Conservation (phyloP, 2,797 vertebrate species). For the Rhynchonycteris naso region DNA sequence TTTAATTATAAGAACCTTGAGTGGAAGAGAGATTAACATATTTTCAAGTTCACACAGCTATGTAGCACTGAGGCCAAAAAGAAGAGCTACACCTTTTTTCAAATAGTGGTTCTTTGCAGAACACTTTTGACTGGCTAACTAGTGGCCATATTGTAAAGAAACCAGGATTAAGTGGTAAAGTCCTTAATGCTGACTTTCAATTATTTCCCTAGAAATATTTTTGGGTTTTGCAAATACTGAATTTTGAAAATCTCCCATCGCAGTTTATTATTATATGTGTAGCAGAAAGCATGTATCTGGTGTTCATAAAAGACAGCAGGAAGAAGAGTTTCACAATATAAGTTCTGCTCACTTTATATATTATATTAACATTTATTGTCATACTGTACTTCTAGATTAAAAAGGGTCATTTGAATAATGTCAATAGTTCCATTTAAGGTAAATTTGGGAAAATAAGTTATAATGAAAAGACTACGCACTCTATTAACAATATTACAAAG, state of each 20-base stretch:
- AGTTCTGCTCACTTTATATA: neutral
- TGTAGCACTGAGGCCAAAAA: neutral
- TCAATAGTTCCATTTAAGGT: neutral
- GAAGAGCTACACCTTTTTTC: neutral
- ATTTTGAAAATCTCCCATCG: neutral
- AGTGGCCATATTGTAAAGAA: neutral
- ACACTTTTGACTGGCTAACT: slow-evolving; percentile 17
- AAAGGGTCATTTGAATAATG: neutral
- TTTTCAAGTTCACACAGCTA: slow-evolving; percentile 40
- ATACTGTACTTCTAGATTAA: neutral
- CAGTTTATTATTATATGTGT: slow-evolving; percentile 20
- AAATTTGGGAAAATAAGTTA: neutral
- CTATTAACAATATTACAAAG: neutral
- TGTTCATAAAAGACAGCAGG: neutral
- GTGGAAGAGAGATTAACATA: slow-evolving; percentile 59
- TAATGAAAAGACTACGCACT: neutral
- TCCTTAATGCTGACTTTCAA: neutral
- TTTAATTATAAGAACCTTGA: slow-evolving; percentile 62
- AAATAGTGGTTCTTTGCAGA: slow-evolving; percentile 10
- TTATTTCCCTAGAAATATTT: neutral
- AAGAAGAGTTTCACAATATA: neutral
- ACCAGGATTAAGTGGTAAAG: slow-evolving; percentile 22
- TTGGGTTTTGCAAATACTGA: neutral
- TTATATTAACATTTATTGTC: neutral
- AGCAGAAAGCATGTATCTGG: neutral